Base-by-base conservation (phyloP, 2,888 invertebrate species). In the Drosophila niveifrons region DNA sequence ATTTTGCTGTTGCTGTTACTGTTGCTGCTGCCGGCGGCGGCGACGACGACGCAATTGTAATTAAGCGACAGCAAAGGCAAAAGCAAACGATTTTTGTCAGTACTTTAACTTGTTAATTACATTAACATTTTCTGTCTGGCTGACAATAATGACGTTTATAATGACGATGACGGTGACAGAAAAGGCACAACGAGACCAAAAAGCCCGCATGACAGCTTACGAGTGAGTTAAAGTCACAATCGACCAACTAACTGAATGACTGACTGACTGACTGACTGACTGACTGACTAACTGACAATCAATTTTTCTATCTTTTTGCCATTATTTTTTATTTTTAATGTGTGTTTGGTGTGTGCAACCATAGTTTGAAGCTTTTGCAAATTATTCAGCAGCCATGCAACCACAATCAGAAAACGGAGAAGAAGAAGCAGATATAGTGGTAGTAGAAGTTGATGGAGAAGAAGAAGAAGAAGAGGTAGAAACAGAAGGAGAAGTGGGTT, bases 41-140 rank as follows among this genome's bases (percentile, higher is more conserved):
- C 66, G 68, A n/a, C 39, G 43, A 44, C 55, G 63, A 56, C 66
- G 69, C 78, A 78, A 67, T 70, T 65, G 69, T 68, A 70, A 66
- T 58, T 52, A 58, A 66, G 70, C 23, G 28, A 17, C 66, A 61
- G 65, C 63, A 67, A 70, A 66, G 63, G 72, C 57, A 63, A 68
- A 9, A 10, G 28, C 66, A 61, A 63, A 70, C 77, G 61, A 66
- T 77, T 73, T 80, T 78, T 78, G 82, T 75, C 72, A 82, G 79
- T 71, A 73, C 73, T 73, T 81, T 74, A 73, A 82, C 80, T 78
- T 80, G 80, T 80, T 82, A 82, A 82, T 82, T 82, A 72, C 82
- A 78, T 78, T 69, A 82, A 61, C 81, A 65, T 67, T 77, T 75
- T 23, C 23, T 70, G 66, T 64, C 66, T 48, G 58, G 58, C 67